Percentiles rank a stretch among this genome's conserved stretches.
Evolutionary conservation across 2,113 vertebrate species (phyloP).

Genomic region (Cynocephalus volans): DNA sequence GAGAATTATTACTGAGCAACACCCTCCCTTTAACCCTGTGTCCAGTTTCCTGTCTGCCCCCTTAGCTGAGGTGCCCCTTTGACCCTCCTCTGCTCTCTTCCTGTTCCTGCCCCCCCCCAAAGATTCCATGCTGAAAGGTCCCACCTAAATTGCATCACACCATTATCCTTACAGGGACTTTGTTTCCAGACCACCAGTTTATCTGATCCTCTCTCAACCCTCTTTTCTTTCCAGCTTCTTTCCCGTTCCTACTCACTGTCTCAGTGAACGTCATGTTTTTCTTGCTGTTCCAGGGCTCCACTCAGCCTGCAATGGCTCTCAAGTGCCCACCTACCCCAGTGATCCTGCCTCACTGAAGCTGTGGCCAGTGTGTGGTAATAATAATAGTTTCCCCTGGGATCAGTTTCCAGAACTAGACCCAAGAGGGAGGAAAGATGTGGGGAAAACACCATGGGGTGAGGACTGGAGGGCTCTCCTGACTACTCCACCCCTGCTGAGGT

Average conservation of each 20-base stretch:
- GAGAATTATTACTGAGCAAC: background rate
- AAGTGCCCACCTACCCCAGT: background rate
- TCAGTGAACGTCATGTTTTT: background rate
- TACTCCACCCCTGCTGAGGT: background rate
- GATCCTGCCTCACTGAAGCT: background rate
- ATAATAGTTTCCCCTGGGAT: background rate
- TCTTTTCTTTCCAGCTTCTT: background rate
- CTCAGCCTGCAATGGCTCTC: background rate
- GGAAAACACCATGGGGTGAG: background rate
- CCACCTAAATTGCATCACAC: background rate
- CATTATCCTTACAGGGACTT: background rate
- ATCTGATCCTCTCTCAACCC: background rate
- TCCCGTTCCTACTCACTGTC: background rate
- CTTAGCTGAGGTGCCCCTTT: background rate
- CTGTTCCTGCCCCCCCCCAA: accelerated
- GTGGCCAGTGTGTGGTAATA: no score
- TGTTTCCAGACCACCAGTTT: background rate
- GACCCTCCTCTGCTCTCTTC: background rate
- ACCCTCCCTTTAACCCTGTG: background rate
- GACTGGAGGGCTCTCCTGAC: background rate
- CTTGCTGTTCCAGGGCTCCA: no score
- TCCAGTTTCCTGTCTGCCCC: background rate
- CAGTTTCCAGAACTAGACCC: background rate
- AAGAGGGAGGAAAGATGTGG: background rate
- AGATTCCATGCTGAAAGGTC: background rate